Conservation (phyloP, 2,113 vertebrate genomes). For the Pipa parva region DNA sequence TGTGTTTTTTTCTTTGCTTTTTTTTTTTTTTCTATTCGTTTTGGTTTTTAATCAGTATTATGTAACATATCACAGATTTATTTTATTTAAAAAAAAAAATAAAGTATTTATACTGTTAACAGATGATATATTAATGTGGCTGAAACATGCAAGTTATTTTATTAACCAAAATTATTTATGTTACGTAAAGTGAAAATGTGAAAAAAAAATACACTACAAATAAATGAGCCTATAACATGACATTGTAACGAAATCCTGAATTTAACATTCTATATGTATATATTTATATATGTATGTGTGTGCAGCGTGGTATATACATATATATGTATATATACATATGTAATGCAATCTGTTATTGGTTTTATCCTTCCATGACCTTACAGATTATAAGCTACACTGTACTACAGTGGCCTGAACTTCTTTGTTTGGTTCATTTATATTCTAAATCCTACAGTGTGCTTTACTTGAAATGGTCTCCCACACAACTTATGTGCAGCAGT, state of each 20-base stretch:
- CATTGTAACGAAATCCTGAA: constrained; percentile 24
- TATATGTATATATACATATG: constrained; percentile 20
- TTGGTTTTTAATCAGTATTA: constrained; percentile 64
- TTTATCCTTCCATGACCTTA: constrained; percentile 19
- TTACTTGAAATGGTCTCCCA: constrained; percentile 48
- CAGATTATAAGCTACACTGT: constrained; percentile 34
- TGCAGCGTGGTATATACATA: not conserved
- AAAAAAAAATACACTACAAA: constrained; percentile 63
- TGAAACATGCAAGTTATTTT: constrained; percentile 76
- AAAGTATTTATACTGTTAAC: constrained; percentile 79
- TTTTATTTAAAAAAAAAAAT: constrained; percentile 74
- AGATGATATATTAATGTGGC: constrained; percentile 79
- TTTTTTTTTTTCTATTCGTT: constrained; percentile 62
- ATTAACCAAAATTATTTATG: constrained; percentile 81
- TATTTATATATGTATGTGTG: constrained; percentile 7
- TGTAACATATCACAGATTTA: constrained; percentile 81
- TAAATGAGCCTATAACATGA: constrained; percentile 59
- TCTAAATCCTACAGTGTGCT: constrained; percentile 55
- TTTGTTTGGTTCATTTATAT: constrained; percentile 68
- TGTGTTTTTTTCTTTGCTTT: constrained; percentile 46
- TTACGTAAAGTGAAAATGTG: constrained; percentile 73
- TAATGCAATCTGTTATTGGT: not conserved
- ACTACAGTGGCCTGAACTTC: constrained; percentile 42
- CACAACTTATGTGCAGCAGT: constrained; percentile 46
- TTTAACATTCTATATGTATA: constrained; percentile 3